Evolutionary conservation across 2,113 vertebrate genomes (phyloP).

Genomic region (Oceanodroma tethys): DNA sequence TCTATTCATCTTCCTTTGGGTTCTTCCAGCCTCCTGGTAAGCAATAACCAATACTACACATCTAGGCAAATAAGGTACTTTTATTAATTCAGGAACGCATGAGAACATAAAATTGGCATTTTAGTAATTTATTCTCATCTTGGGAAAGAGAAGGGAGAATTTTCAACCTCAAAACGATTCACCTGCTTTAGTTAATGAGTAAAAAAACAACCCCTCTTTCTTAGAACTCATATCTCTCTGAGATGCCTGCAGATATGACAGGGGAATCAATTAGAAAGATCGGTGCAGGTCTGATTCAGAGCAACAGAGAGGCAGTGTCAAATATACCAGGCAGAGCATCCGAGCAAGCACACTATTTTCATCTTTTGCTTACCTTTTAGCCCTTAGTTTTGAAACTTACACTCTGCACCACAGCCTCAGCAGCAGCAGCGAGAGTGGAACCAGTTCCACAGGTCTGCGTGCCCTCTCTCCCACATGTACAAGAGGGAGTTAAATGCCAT

Average conservation of each 20-base stretch:
- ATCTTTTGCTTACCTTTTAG: not conserved
- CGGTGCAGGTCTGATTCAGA: not conserved
- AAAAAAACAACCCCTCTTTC: not conserved
- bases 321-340: not conserved
- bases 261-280: not conserved
- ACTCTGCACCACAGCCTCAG: not conserved
- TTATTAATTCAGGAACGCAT: not conserved
- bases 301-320: not conserved
- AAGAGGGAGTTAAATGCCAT: not conserved
- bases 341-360: not conserved
- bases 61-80: conserved; percentile 6
- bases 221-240: not conserved
- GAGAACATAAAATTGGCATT: not conserved
- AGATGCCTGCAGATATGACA: not conserved
- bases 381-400: not conserved
- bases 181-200: not conserved
- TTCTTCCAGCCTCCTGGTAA: not conserved
- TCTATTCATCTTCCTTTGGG: conserved; percentile 16
- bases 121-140: not conserved
- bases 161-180: not conserved
- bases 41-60: not conserved
- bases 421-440: not conserved
- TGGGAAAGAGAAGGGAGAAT: conserved; percentile 3
- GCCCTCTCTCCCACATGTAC: not conserved
- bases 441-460: not conserved